A percentile compares a stretch with the other conserved stretches of the same genome.
Evolutionary conservation across 1,140 invertebrate species (phyloP).

Genomic region (Mizuhopecten yessoensis): DNA sequence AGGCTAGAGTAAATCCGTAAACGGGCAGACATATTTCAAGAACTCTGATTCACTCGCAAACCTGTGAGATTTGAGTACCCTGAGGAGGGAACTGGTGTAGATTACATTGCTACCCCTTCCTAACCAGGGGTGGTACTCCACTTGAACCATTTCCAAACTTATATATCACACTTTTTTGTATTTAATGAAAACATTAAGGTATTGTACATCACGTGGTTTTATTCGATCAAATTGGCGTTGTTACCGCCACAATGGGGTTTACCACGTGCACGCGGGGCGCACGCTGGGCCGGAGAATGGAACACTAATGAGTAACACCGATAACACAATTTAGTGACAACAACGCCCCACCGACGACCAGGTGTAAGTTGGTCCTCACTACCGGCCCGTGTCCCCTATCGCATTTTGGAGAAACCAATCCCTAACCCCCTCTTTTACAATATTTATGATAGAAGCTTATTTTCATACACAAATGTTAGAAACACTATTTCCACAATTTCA

Average conservation of each 20-base stretch:
- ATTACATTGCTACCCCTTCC: neutral
- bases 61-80: no score
- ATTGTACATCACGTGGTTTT: neutral
- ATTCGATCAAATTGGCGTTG: conserved; percentile 25
- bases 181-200: conserved; percentile 16
- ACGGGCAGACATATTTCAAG: no score
- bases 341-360: neutral
- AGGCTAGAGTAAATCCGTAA: no score
- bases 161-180: conserved; percentile 12
- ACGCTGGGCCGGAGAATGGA: neutral
- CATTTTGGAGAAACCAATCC: neutral
- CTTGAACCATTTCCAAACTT: neutral
- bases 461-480: no score
- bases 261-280: neutral
- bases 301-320: neutral
- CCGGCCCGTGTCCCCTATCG: neutral
- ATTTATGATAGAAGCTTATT: no score
- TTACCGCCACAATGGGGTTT: neutral
- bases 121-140: neutral
- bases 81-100: no score
- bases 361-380: neutral
- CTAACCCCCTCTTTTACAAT: no score
- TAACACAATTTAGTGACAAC: neutral
- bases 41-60: no score
- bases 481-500: no score